These are phyloP conservation scores for Leptinotarsa peninsularis DNA, from an alignment of 2,888 invertebrate species.

Conservation along the genomic window DNA sequence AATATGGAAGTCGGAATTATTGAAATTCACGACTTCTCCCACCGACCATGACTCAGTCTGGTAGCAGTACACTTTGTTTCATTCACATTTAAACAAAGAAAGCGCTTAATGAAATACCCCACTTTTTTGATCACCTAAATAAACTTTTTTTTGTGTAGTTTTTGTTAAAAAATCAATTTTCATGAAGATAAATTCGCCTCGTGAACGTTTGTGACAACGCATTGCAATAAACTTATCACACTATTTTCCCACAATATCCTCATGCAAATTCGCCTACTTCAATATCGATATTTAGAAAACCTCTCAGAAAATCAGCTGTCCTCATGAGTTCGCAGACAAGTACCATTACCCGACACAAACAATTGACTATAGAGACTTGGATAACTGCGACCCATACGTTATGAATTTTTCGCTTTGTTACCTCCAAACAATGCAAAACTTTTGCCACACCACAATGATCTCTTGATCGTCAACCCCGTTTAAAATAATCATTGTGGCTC, in stretches of 20 bases:
- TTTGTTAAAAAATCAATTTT: no score
- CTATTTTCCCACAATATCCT: conserved; percentile 28
- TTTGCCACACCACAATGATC: conserved; percentile 54
- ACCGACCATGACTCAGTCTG: no score
- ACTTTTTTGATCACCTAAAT: no score
- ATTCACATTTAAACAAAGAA: no score
- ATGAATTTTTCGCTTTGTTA: conserved; percentile 63
- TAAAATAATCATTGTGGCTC: conserved; percentile 29
- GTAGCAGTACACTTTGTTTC: no score
- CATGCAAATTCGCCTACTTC: conserved; percentile 42
- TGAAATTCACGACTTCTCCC: no score
- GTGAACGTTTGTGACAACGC: not conserved
- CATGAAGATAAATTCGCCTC: no score
- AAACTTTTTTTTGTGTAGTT: no score
- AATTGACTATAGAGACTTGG: conserved; percentile 61
- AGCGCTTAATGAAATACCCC: no score
- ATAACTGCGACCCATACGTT: conserved; percentile 54
- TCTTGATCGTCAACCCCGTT: conserved; percentile 23
- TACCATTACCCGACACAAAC: conserved; percentile 51
- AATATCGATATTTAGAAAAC: conserved; percentile 45
- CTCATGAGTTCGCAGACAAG: conserved; percentile 43
- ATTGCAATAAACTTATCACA: conserved; percentile 11
- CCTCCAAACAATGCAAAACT: conserved; percentile 60
- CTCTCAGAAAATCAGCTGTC: conserved; percentile 53
- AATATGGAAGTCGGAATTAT: no score